phyloP scores from a whole-genome alignment of 2,888 invertebrate species.

The Trichogramma evanescens region DNA sequence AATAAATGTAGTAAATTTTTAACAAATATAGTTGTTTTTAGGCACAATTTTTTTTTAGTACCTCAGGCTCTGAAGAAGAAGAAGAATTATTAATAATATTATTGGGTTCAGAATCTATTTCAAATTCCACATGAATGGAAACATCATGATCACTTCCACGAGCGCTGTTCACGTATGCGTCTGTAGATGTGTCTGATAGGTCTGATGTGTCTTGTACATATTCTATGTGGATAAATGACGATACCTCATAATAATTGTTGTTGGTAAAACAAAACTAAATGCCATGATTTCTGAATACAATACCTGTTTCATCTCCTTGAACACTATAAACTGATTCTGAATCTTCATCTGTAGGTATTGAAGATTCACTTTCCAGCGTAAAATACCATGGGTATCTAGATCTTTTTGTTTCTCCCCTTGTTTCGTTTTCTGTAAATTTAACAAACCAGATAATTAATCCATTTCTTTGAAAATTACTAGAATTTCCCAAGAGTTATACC shows the following conservation, averaged over 20 bases:
- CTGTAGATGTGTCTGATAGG: conserved; percentile 30
- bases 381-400: conserved; percentile 32
- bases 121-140: conserved; percentile 32
- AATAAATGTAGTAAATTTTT: neutral
- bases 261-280: too few species aligned
- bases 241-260: neutral
- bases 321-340: conserved; percentile 58
- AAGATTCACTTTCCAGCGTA: conserved; percentile 48
- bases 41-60: conserved; percentile 16
- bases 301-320: conserved; percentile 64
- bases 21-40: neutral
- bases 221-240: conserved; percentile 25
- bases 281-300: neutral
- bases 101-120: conserved; percentile 33
- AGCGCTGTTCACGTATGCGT: conserved; percentile 28
- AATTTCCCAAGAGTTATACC: too few species aligned
- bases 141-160: conserved; percentile 23
- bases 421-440: conserved; percentile 29
- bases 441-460: conserved; percentile 8
- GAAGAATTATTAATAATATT: conserved; percentile 24
- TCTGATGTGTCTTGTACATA: conserved; percentile 35
- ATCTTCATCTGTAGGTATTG: conserved; percentile 44
- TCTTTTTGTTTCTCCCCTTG: conserved; percentile 25
- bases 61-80: conserved; percentile 37
- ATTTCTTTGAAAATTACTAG: neutral